Percentiles rank a stretch among this genome's conserved stretches.
Conservation (phyloP, 2,888 invertebrate species). For the Pristionchus maxplancki region DNA sequence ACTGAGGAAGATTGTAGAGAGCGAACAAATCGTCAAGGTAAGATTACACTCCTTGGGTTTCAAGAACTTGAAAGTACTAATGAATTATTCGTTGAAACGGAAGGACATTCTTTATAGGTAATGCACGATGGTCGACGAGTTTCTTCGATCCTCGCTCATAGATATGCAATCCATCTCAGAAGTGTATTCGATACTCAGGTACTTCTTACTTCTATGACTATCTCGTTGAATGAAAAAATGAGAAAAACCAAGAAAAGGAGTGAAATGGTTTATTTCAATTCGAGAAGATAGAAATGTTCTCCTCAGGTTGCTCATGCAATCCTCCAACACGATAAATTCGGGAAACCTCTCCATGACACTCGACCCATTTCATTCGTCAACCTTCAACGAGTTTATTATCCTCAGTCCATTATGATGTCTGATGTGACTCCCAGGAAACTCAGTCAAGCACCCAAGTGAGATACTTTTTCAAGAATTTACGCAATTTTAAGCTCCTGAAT, state of each 20-base stretch:
- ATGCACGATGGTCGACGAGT: conserved; percentile 74
- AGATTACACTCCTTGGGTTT: neutral
- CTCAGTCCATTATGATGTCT: conserved; percentile 88
- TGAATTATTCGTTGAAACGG: neutral
- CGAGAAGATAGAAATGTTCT: neutral
- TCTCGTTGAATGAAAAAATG: no score
- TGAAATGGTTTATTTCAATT: no score
- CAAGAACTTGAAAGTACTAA: neutral
- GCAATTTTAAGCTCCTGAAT: no score
- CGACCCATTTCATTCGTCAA: conserved; percentile 93
- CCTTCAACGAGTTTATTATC: conserved; percentile 80
- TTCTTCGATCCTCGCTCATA: conserved; percentile 69
- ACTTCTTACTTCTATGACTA: neutral
- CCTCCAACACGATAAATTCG: conserved; percentile 90
- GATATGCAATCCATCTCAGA: conserved; percentile 73
- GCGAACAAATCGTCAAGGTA: conserved; percentile 71
- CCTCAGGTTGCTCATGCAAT: conserved; percentile 90
- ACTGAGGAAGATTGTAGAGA: conserved; percentile 72
- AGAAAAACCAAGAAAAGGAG: no score
- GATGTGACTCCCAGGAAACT: conserved; percentile 90
- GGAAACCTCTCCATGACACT: conserved; percentile 93
- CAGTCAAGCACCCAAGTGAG: conserved; percentile 71
- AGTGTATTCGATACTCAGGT: conserved; percentile 77
- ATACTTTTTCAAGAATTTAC: no score
- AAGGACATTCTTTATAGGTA: conserved; percentile 55